Evolutionary conservation across 30 jellyfish, hydroid and myxozoan species (phyloP), one percentile per base, ranked within the genome.

Genomic region (Chironex yamaguchii): DNA sequence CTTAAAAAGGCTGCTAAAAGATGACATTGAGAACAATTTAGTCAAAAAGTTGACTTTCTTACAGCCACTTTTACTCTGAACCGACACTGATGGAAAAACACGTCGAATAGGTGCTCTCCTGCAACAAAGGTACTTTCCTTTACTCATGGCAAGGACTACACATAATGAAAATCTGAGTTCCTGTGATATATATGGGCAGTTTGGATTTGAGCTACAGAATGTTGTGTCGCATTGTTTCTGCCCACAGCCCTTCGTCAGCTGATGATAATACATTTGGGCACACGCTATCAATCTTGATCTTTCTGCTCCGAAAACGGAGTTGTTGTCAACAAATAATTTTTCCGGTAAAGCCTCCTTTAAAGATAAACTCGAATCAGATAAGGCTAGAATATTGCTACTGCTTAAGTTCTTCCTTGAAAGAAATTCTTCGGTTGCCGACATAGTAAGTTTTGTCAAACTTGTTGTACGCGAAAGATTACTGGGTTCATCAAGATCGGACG

Each of bases 301-400:
- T 85, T 88, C 96, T 54, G 82, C 75, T 26, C 97, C 97, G 54
- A 81, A 93, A n/a, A 78, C 36, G 23, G 97, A 71, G 17, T 84
- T 33, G 0, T 89, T 90, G 20, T 79, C 66, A 71, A 76, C 97
- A 78, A 86, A 93, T 34, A 76, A 64, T 49, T 86, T 81, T 42
- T 87, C 82, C 17, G 98, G 92, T 20, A 82, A 54, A 67, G 98
- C 98, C 29, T 79, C 93, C 54, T 82, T 90, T 12, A 93, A 29
- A 23, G 97, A 93, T 12, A 93, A 50, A 62, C 88, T 82, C n/a
- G 98, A 94, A 67, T 93, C 96, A 1, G 91, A 62, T 11, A 93
- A 53, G 0, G 98, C 98, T 49, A 89, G 75, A 27, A 93, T 29
- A 68, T 88, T 93, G 86, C 98, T 93, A 27, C 97, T 96, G 78